A percentile compares a stretch with the other conserved stretches of the same genome.
These are phyloP conservation scores for silkworm (Bombyx mori) DNA, from an alignment of 1,140 invertebrate species.

Conservation along the genomic window DNA sequence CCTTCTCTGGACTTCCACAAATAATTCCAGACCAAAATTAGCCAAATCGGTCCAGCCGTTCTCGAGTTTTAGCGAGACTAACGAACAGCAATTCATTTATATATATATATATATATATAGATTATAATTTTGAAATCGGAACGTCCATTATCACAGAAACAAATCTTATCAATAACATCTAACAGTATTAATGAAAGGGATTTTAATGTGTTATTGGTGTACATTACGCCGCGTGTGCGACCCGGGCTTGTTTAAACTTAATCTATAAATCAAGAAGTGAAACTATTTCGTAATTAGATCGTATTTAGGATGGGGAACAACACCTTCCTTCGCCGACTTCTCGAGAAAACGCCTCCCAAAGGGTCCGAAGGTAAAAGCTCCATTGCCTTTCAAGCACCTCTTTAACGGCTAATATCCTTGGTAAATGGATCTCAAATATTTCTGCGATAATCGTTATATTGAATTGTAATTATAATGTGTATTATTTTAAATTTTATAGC, in stretches of 20 bases:
- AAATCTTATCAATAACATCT: background rate
- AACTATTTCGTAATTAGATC: slow-evolving; percentile 74
- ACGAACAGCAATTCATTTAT: too few relatives aligned
- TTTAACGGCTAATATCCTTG: slow-evolving; percentile 69
- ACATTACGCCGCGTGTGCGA: slow-evolving; percentile 49
- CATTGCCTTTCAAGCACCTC: slow-evolving; percentile 65
- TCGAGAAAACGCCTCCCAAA: slow-evolving; percentile 59
- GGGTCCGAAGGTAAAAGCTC: slow-evolving; percentile 62
- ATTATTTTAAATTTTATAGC: background rate
- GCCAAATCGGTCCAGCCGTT: too few relatives aligned
- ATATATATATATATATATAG: too few relatives aligned
- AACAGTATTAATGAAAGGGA: slow-evolving; percentile 22
- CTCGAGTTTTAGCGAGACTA: too few relatives aligned
- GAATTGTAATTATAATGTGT: slow-evolving; percentile 9
- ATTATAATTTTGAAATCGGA: too few relatives aligned
- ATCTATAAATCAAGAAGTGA: slow-evolving; percentile 73
- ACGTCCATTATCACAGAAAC: too few relatives aligned
- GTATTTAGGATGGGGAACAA: slow-evolving; percentile 68
- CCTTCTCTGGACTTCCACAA: too few relatives aligned
- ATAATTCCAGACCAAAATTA: too few relatives aligned
- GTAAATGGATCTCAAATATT: slow-evolving; percentile 70
- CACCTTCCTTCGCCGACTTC: slow-evolving; percentile 52
- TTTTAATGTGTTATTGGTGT: slow-evolving; percentile 53
- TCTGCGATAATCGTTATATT: slow-evolving; percentile 57
- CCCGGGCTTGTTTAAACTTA: slow-evolving; percentile 57